Evolutionary conservation across 2,113 vertebrate species (phyloP).

Genomic region (Erythrolamprus reginae): DNA sequence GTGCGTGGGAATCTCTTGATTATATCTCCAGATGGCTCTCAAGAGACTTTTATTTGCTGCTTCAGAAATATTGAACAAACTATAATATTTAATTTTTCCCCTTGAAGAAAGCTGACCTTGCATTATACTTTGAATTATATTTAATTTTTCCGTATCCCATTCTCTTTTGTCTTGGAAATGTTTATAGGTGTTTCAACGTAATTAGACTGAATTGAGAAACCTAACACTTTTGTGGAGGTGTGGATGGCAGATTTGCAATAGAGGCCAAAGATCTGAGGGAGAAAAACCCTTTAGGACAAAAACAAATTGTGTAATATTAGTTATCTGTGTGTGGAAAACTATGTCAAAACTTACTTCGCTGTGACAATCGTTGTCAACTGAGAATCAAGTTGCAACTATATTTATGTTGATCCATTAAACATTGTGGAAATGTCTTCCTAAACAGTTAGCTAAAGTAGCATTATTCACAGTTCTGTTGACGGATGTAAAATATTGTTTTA

Average conservation of each 20-base stretch:
- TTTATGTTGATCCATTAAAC: conserved; percentile 70
- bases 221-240: conserved; percentile 42
- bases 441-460: conserved; percentile 57
- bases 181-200: conserved; percentile 31
- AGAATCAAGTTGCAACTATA: conserved; percentile 72
- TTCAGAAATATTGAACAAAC: conserved; percentile 5
- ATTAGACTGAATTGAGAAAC: conserved; percentile 48
- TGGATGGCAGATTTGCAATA: conserved; percentile 49
- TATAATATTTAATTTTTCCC: too few relatives aligned
- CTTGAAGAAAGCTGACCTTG: too few relatives aligned
- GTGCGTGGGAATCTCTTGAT: neutral
- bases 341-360: conserved; percentile 67
- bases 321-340: conserved; percentile 61
- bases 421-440: conserved; percentile 58
- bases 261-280: conserved; percentile 73
- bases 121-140: neutral
- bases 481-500: conserved; percentile 47
- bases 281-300: conserved; percentile 57
- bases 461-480: conserved; percentile 53
- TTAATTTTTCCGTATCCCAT: neutral
- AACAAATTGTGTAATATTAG: conserved; percentile 58
- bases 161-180: neutral
- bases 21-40: neutral
- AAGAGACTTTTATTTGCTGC: conserved; percentile 16
- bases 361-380: conserved; percentile 76